Conservation (phyloP, 2,113 vertebrate genomes). For the Naja naja region DNA sequence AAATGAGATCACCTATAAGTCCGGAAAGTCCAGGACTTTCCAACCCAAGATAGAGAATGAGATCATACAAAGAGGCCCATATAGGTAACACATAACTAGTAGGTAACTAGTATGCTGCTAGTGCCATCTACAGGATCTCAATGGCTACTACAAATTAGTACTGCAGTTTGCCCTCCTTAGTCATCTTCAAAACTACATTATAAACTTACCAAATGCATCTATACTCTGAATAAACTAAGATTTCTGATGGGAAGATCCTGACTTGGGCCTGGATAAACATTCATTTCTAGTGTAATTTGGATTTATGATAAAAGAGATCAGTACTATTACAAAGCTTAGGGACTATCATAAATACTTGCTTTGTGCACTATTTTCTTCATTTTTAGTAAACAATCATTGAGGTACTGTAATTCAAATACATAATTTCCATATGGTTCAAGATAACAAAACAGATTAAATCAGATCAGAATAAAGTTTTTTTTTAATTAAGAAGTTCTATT, state of each 20-base stretch:
- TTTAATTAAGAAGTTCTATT: constrained; percentile 51
- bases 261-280: too few species aligned
- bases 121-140: too few species aligned
- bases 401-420: background rate
- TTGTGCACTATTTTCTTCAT: background rate
- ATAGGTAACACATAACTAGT: too few species aligned
- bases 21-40: too few species aligned
- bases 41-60: too few species aligned
- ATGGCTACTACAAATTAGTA: too few species aligned
- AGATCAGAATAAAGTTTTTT: constrained; percentile 26
- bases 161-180: background rate
- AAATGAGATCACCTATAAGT: too few species aligned
- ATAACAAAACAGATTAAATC: background rate
- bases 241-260: background rate
- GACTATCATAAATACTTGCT: background rate
- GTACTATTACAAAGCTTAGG: background rate
- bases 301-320: background rate
- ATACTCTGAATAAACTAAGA: background rate
- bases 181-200: background rate
- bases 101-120: too few species aligned
- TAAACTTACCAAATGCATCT: background rate
- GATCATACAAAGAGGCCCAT: too few species aligned
- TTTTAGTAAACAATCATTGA: background rate
- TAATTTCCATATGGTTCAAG: background rate
- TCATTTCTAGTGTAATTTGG: background rate